Conservation (phyloP, 2,797 vertebrate genomes). For the Thripadectes ignobilis region DNA sequence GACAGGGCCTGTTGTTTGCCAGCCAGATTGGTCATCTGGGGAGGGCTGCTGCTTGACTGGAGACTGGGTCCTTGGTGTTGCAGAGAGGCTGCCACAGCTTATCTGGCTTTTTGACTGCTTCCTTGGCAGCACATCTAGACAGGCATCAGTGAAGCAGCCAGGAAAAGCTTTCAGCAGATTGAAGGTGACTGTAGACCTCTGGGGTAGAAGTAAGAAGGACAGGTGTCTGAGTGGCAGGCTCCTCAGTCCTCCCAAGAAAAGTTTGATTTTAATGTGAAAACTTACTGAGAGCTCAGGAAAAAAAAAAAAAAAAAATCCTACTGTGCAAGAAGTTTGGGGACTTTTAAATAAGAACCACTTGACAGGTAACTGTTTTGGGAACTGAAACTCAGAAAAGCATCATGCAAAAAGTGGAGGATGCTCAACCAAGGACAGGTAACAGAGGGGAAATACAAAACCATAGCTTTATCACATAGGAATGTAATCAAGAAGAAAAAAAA, state of each 20-base stretch:
- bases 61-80: neutral
- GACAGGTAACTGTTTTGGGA: neutral
- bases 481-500: neutral
- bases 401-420: neutral
- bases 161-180: neutral
- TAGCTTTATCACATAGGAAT: neutral
- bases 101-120: neutral
- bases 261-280: neutral
- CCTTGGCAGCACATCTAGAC: neutral
- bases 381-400: neutral
- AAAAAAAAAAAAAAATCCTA: neutral
- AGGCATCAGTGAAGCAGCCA: neutral
- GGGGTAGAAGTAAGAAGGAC: neutral
- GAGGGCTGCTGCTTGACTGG: neutral
- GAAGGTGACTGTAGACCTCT: neutral
- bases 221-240: neutral
- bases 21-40: neutral
- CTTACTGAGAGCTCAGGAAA: neutral
- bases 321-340: neutral
- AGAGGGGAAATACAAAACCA: neutral
- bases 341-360: neutral
- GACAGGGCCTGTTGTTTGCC: neutral
- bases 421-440: neutral
- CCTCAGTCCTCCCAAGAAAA: neutral
- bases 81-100: neutral